These are phyloP conservation scores for Oryctolagus cuniculus DNA, from an alignment of 2,113 vertebrate species.

Conservation along the genomic window mOryCun1.1 NC_091435.1:119750501-119751000, in stretches of 20 bases:
- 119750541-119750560: background rate
- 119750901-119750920: background rate
- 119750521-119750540: background rate
- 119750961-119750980: constrained; percentile 23
- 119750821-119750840: background rate
- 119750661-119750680: background rate
- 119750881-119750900: constrained; percentile 10
- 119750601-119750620: constrained; percentile 2
- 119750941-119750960: background rate
- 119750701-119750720: constrained; percentile 43
- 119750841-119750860: background rate
- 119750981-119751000: background rate
- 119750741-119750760: too few species aligned
- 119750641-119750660: background rate
- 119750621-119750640: background rate
- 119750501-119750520: background rate
- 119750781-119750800: background rate
- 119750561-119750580: background rate
- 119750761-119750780: too few species aligned
- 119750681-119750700: background rate
- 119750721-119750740: background rate
- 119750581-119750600: background rate
- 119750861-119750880: constrained; percentile 12
- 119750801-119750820: constrained; percentile 11
- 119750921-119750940: background rate